These are phyloP conservation scores for Leptocoma aspasia DNA, from an alignment of 2,113 vertebrate genomes.

Conservation along the genomic window DNA sequence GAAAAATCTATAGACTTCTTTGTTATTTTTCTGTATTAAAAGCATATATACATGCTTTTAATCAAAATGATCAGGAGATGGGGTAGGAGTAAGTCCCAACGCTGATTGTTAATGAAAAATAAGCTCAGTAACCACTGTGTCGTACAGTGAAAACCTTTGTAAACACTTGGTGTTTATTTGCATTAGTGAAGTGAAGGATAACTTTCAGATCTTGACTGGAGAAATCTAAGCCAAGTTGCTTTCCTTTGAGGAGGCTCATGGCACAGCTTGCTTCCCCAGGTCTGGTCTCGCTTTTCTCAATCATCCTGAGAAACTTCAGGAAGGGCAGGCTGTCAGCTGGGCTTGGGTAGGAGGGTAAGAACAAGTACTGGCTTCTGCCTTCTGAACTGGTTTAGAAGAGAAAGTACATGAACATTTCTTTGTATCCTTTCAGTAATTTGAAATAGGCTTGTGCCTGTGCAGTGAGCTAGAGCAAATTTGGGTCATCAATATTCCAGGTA, in stretches of 20 bases:
- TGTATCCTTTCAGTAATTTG: background rate
- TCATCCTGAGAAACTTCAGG: background rate
- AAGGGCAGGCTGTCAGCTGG: background rate
- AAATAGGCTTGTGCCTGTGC: background rate
- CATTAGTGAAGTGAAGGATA: background rate
- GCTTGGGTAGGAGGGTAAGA: background rate
- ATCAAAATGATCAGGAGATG: background rate
- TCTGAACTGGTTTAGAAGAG: background rate
- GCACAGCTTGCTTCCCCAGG: background rate
- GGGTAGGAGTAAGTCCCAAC: background rate
- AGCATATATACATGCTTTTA: background rate
- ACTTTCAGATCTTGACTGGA: background rate
- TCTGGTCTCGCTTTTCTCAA: background rate
- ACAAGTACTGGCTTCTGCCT: background rate
- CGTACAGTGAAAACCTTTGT: background rate
- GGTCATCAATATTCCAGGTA: constrained; percentile 55
- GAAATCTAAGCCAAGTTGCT: background rate
- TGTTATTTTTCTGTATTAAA: background rate
- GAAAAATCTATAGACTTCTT: background rate
- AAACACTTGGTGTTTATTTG: background rate
- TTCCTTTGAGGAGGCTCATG: background rate
- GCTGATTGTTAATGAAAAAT: background rate
- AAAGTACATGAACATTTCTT: background rate
- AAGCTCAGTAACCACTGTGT: background rate
- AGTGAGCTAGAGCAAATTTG: constrained; percentile 41